Evolutionary conservation across 1,140 invertebrate species (phyloP).

Genomic region (Bicyclus anynana): DNA sequence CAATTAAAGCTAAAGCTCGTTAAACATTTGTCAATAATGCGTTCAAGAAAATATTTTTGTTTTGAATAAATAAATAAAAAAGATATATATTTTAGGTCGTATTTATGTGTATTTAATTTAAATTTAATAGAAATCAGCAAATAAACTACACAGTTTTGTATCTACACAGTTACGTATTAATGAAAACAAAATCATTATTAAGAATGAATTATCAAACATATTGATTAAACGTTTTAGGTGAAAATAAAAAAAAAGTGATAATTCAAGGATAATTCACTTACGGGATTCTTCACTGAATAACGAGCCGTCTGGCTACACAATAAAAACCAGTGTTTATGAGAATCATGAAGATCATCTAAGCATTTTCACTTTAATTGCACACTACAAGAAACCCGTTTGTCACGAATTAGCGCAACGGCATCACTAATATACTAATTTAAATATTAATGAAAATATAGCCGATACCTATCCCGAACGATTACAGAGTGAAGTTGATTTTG

Average conservation of each 20-base stretch:
- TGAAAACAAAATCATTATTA: no score
- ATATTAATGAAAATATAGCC: constrained; percentile 47
- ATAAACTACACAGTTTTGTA: no score
- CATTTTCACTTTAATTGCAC: constrained; percentile 38
- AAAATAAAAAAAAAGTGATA: constrained; percentile 10
- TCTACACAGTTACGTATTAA: no score
- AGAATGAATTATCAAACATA: no score
- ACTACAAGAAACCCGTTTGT: constrained; percentile 17
- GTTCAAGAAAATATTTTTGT: no score
- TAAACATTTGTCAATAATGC: not conserved
- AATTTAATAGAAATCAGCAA: no score
- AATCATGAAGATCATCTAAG: constrained; percentile 34
- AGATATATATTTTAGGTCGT: no score
- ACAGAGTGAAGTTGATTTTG: constrained; percentile 66
- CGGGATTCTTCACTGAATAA: constrained; percentile 27
- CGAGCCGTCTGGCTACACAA: constrained; percentile 18
- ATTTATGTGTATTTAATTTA: no score
- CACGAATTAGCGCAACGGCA: constrained; percentile 34
- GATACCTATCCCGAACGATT: constrained; percentile 38
- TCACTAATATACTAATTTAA: constrained; percentile 30
- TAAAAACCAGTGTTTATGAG: constrained; percentile 15
- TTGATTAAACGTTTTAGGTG: not conserved
- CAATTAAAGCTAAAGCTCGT: constrained; percentile 13
- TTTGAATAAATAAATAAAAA: no score
- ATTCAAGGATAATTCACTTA: constrained; percentile 30